Evolutionary conservation across 2,113 vertebrate species (phyloP).

Genomic region (Sapajus apella): DNA sequence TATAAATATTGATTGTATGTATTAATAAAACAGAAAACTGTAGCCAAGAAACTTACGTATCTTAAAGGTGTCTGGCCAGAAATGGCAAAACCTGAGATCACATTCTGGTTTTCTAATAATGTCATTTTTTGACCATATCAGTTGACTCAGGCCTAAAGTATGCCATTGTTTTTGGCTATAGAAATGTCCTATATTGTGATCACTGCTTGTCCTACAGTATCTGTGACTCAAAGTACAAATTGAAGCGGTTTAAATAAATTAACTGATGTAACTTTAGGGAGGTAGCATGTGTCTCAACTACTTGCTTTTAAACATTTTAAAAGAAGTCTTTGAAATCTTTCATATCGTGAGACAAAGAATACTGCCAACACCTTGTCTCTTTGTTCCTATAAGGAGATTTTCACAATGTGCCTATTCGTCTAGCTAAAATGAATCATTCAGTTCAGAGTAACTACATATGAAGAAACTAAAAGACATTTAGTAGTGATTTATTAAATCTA

Average conservation of each 20-base stretch:
- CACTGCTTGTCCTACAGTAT: not conserved
- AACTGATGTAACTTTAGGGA: not conserved
- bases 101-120: not conserved
- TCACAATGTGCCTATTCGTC: not conserved
- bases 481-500: not conserved
- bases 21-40: not conserved
- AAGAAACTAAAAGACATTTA: not conserved
- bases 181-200: not conserved
- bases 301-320: not conserved
- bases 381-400: not conserved
- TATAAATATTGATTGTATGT: not conserved
- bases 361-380: not conserved
- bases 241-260: not conserved
- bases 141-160: not conserved
- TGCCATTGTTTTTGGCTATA: not conserved
- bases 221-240: not conserved
- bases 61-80: not conserved
- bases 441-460: not conserved
- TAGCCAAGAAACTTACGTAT: not conserved
- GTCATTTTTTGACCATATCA: not conserved
- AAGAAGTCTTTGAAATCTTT: not conserved
- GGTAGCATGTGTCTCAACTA: not conserved
- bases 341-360: not conserved
- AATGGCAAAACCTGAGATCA: not conserved
- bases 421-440: not conserved